A percentile compares a stretch with the other conserved stretches of the same genome.
phyloP scores from a whole-genome alignment of 2,797 vertebrate genomes.

The Clarias laeviceps region DNA sequence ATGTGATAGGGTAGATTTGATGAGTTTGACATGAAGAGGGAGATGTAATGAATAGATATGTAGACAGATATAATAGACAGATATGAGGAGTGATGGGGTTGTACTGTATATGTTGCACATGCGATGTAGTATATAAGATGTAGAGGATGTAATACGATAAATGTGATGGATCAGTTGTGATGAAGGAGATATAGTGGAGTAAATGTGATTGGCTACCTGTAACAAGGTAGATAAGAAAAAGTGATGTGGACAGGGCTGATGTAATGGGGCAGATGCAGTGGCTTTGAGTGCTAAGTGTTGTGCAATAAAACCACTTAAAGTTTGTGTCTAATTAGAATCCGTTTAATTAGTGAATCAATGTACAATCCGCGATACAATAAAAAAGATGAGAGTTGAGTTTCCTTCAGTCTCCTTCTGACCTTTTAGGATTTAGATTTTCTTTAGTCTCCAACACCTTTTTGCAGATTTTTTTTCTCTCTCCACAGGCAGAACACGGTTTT shows the following conservation, averaged over 20 bases:
- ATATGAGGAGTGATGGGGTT: neutral
- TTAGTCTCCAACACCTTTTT: neutral
- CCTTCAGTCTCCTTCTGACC: neutral
- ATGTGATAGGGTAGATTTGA: neutral
- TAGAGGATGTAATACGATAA: neutral
- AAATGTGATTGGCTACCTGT: neutral
- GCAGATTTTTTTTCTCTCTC: neutral
- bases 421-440: neutral
- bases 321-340: neutral
- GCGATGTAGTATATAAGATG: neutral
- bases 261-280: no score
- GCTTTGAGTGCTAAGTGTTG: neutral
- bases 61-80: no score
- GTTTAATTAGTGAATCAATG: neutral
- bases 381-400: neutral
- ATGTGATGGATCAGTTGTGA: neutral
- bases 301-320: neutral
- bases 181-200: neutral
- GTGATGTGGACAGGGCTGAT: neutral
- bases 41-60: neutral
- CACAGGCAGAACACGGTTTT: slow-evolving; percentile 58
- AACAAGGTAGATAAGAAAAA: neutral
- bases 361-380: neutral
- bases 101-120: no score
- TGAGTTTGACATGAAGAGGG: neutral